Evolutionary conservation across 2,113 vertebrate species (phyloP), one percentile per base, ranked within the genome.

Genomic region (Gorsachius goisagi): DNA sequence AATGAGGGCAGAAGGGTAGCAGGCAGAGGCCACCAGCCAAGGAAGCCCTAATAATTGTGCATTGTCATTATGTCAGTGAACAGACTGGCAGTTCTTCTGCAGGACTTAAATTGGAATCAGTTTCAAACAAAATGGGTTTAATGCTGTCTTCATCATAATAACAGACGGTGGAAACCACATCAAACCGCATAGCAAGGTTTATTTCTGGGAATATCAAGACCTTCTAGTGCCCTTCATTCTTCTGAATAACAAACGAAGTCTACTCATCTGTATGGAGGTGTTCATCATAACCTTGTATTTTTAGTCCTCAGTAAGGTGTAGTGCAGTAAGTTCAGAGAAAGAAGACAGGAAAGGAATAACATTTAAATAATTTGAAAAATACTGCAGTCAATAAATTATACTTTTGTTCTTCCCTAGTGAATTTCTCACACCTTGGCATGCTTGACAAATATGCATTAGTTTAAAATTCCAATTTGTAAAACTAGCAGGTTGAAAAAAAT

Each of bases 321-420:
- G 21, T 3, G 2, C 30, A 73, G 12, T 35, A 52, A 94, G 22
- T 87, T 92, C 62, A 75, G 47, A 91, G 79, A 77, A 93, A 74
- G 5, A 4, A 68, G 64, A 68, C 15, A 39, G 28, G 60, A 92
- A 84, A 93, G 16, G 58, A 96, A 93, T 92, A 84, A 78, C 6
- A 81, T 95, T 89, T 95, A 88, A 96, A 89, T 88, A 92, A 92
- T 86, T 78, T 72, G 52, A 78, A 90, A 90, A 95, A 94, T 58
- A 63, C 24, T n/a, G 33, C 76, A 78, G 80, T 86, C 64, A 86
- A 47, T 96, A 92, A 92, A 94, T 95, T 81, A 53, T 30, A 90
- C 49, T 95, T 89, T 60, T 92, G 64, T 95, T 90, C 76, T 89
- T 95, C 80, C 83, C 69, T 52, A 67, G 80, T 78, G 94, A 72